These are phyloP conservation scores for Helicorthomorpha holstii DNA, from an alignment of 1,140 invertebrate species.

Conservation along the genomic window DNA sequence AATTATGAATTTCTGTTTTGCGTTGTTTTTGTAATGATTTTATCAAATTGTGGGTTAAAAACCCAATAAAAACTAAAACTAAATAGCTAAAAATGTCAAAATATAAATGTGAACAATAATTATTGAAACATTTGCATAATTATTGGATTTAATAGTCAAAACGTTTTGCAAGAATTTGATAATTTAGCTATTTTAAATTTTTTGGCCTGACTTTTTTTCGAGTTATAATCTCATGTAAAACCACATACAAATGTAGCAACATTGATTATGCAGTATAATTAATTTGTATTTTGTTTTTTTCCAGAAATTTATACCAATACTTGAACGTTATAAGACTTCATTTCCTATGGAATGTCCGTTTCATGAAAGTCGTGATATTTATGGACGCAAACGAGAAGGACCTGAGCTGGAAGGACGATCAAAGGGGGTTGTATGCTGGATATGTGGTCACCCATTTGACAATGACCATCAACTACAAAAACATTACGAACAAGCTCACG, in stretches of 20 bases:
- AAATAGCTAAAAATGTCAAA: too few relatives aligned
- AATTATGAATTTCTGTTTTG: too few relatives aligned
- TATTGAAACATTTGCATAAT: too few relatives aligned
- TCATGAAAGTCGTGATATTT: conserved; percentile 68
- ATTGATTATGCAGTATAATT: not conserved
- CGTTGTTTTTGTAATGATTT: too few relatives aligned
- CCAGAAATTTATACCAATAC: conserved; percentile 69
- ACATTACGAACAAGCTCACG: conserved; percentile 80
- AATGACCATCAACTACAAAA: conserved; percentile 70
- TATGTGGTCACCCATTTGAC: conserved; percentile 83
- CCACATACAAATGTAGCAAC: too few relatives aligned
- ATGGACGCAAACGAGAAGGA: conserved; percentile 50
- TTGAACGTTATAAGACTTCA: conserved; percentile 65
- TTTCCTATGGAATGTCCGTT: conserved; percentile 77
- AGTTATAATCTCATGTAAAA: not conserved
- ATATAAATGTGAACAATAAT: too few relatives aligned
- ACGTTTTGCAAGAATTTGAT: too few relatives aligned
- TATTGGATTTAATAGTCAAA: too few relatives aligned
- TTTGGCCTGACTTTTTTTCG: not conserved
- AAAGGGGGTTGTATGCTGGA: conserved; percentile 74
- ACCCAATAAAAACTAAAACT: too few relatives aligned
- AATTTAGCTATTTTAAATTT: too few relatives aligned
- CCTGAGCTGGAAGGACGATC: conserved; percentile 23
- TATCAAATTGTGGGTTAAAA: too few relatives aligned
- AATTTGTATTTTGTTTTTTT: conserved; percentile 13